Percentiles rank a stretch among this genome's conserved stretches.
Conservation (phyloP, 2,113 vertebrate genomes). For the Antidorcas marsupialis region DNA sequence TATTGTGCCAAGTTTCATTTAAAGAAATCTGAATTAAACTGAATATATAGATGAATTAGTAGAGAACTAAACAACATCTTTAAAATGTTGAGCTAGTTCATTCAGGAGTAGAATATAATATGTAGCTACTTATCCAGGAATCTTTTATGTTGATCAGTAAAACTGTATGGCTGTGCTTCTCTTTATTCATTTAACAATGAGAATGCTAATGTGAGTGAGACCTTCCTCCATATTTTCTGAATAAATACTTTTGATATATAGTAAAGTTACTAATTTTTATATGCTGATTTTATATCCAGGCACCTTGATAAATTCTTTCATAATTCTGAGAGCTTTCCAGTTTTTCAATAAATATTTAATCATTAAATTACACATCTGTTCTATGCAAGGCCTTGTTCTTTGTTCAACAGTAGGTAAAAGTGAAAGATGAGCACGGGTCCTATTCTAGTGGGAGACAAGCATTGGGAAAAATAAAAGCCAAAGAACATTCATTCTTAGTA, state of each 20-base stretch:
- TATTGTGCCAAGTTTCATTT: neutral
- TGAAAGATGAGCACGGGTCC: neutral
- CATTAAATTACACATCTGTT: neutral
- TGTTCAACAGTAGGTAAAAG: neutral
- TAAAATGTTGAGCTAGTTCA: neutral
- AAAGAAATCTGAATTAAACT: neutral
- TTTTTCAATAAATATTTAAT: neutral
- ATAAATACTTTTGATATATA: neutral
- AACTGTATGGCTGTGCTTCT: neutral
- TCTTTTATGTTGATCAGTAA: neutral
- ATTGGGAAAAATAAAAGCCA: neutral
- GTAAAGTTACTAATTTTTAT: neutral
- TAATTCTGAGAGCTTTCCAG: neutral
- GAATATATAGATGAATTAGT: neutral
- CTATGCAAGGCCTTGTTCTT: neutral
- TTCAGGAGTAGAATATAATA: neutral
- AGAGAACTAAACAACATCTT: neutral
- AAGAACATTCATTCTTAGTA: neutral
- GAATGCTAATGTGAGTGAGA: neutral
- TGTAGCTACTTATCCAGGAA: neutral
- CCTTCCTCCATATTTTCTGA: neutral
- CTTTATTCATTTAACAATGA: neutral
- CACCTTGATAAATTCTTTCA: neutral
- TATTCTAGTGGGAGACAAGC: neutral
- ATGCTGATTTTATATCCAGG: neutral